phyloP scores from a whole-genome alignment of 2,797 vertebrate species.

The Chelmon rostratus region DNA sequence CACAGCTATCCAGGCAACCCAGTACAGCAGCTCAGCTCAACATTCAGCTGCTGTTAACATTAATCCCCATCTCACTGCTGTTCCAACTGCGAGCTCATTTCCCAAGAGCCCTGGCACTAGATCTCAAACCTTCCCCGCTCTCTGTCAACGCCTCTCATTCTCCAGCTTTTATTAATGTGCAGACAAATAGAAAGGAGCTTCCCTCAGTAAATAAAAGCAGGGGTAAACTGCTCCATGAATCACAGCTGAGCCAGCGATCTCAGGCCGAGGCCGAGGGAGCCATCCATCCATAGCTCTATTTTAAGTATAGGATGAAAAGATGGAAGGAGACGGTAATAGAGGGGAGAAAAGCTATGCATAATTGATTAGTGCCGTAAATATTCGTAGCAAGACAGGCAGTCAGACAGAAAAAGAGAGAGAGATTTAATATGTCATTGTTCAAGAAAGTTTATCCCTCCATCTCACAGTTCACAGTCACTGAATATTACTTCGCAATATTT shows the following conservation, averaged over 20 bases:
- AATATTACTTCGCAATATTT: slow-evolving; percentile 17
- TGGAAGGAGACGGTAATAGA: slow-evolving; percentile 41
- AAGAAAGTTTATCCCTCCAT: slow-evolving; percentile 11
- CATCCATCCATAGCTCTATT: slow-evolving; percentile 48
- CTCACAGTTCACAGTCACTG: slow-evolving; percentile 7
- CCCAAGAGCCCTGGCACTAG: slow-evolving; percentile 39
- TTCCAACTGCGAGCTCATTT: slow-evolving; percentile 38
- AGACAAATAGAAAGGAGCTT: slow-evolving; percentile 30
- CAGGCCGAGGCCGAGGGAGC: slow-evolving; percentile 23
- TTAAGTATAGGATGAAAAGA: slow-evolving; percentile 50
- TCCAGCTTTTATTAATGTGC: slow-evolving; percentile 31
- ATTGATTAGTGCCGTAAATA: slow-evolving; percentile 72
- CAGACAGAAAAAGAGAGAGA: slow-evolving; percentile 17
- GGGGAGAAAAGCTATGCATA: slow-evolving; percentile 64
- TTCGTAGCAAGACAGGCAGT: slow-evolving; percentile 28
- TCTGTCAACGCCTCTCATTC: slow-evolving; percentile 30
- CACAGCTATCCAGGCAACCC: background rate
- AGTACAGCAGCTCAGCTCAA: slow-evolving; percentile 21
- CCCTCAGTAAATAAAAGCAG: slow-evolving; percentile 55
- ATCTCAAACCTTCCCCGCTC: slow-evolving; percentile 29
- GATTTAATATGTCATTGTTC: slow-evolving; percentile 42
- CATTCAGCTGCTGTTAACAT: slow-evolving; percentile 27
- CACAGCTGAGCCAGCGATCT: slow-evolving; percentile 34
- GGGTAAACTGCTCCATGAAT: slow-evolving; percentile 60
- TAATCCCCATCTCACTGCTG: slow-evolving; percentile 23